Evolutionary conservation across 2,888 invertebrate species (phyloP).

Genomic region (Mimachlamys varia): DNA sequence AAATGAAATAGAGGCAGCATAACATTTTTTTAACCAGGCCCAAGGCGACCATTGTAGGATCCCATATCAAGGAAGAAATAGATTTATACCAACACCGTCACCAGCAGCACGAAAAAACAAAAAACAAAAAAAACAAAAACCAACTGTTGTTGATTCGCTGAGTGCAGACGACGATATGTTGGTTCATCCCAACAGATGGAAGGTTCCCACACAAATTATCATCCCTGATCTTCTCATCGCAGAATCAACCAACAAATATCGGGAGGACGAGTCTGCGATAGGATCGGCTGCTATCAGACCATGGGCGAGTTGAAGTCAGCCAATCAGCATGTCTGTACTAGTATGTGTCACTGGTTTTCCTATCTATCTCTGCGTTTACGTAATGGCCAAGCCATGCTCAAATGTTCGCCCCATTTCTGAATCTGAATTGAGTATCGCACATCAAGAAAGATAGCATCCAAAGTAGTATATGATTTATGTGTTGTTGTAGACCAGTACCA

Average conservation of each 20-base stretch:
- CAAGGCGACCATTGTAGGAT: neutral
- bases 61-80: neutral
- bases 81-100: neutral
- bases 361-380: no score
- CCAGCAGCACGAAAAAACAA: neutral
- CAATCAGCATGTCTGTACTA: neutral
- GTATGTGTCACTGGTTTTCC: neutral
- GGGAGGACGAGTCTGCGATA: neutral
- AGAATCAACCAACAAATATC: no score
- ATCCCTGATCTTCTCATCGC: neutral
- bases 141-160: neutral
- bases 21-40: neutral
- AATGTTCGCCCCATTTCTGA: no score
- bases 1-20: conserved; percentile 29
- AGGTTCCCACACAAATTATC: neutral
- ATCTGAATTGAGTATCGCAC: no score
- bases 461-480: neutral
- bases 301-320: neutral
- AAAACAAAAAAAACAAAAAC: neutral
- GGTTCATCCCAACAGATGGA: neutral
- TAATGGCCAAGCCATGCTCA: neutral
- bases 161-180: neutral
- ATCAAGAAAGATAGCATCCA: no score
- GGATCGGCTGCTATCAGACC: neutral
- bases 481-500: neutral